Evolutionary conservation across 2,797 vertebrate species (phyloP).

Genomic region (Halcyon badia): DNA sequence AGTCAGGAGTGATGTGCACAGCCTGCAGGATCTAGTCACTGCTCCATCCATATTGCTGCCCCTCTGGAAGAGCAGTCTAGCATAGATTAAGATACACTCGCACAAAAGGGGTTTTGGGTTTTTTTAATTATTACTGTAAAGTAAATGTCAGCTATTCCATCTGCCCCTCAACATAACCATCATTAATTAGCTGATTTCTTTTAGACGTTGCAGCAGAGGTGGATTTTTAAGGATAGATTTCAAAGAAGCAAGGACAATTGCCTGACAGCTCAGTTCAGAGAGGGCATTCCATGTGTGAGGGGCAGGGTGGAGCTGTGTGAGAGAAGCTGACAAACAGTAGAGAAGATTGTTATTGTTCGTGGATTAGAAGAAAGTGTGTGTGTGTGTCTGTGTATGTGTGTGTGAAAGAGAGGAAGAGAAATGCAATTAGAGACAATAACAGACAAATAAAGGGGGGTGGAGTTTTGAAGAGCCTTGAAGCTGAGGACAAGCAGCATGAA

Average conservation of each 20-base stretch:
- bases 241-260: conserved; percentile 21
- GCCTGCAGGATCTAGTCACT: background rate
- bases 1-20: background rate
- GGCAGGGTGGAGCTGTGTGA: conserved; percentile 41
- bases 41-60: background rate
- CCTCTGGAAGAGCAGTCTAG: background rate
- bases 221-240: conserved; percentile 61
- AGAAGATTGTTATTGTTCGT: conserved; percentile 36
- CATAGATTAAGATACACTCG: background rate
- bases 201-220: conserved; percentile 34
- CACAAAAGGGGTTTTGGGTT: background rate
- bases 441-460: conserved; percentile 46
- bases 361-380: conserved; percentile 26
- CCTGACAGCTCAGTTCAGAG: conserved; percentile 68
- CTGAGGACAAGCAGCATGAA: conserved; percentile 39
- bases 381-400: background rate
- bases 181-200: conserved; percentile 70
- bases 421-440: conserved; percentile 30
- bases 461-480: conserved; percentile 38
- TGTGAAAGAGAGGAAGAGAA: background rate
- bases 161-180: conserved; percentile 61
- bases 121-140: conserved; percentile 5
- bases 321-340: conserved; percentile 43
- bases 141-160: conserved; percentile 69
- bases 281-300: conserved; percentile 40